Evolutionary conservation across 2,113 vertebrate genomes (phyloP).

Genomic region (Mustelus asterias): DNA sequence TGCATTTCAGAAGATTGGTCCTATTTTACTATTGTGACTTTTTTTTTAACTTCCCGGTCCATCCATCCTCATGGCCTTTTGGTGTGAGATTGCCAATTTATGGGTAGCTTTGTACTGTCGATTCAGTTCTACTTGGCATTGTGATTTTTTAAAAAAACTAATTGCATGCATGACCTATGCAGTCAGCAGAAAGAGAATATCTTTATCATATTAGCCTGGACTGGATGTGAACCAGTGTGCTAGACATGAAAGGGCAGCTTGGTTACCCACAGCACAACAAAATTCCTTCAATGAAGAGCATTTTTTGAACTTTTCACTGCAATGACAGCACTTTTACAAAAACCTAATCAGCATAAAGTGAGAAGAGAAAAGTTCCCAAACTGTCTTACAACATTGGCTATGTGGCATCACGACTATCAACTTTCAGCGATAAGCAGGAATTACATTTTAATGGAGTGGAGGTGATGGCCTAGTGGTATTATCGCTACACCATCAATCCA

Average conservation of each 20-base stretch:
- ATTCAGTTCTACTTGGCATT: background rate
- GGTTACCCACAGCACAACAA: background rate
- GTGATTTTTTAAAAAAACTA: background rate
- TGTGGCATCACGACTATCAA: background rate
- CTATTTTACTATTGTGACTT: background rate
- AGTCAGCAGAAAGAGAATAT: slow-evolving; percentile 1
- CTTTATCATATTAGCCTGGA: background rate
- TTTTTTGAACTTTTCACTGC: background rate
- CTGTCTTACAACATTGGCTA: background rate
- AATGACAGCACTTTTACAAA: background rate
- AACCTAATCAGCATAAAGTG: background rate
- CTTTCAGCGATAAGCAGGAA: background rate
- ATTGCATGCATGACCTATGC: slow-evolving; percentile 4
- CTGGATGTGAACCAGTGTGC: background rate
- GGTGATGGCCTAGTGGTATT: too few relatives aligned
- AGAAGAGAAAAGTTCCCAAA: background rate
- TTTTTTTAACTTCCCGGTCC: background rate
- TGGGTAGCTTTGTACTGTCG: background rate
- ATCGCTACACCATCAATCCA: too few relatives aligned
- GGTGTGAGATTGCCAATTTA: background rate
- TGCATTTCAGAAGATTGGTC: background rate
- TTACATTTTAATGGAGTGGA: background rate
- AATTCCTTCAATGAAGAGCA: background rate
- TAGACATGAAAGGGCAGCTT: background rate
- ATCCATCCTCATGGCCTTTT: background rate